A percentile compares a stretch with the other conserved stretches of the same genome.
These are phyloP conservation scores for Dryobota labecula DNA, from an alignment of 2,888 invertebrate genomes.

Conservation along the genomic window DNA sequence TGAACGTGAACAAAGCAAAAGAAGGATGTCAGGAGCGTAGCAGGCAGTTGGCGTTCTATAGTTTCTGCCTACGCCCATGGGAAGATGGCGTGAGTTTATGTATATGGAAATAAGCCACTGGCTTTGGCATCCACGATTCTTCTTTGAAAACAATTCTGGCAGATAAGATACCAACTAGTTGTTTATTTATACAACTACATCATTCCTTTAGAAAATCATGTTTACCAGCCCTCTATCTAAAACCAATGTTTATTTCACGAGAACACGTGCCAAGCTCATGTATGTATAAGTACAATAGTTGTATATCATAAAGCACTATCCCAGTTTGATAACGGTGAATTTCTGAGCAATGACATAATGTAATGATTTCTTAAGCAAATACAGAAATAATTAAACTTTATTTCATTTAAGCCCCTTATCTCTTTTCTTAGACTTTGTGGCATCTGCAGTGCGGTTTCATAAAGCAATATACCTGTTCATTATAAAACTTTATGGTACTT, in stretches of 20 bases:
- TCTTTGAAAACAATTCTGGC: neutral
- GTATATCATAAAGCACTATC: conserved; percentile 29
- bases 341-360: conserved; percentile 48
- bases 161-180: conserved; percentile 7
- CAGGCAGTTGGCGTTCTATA: no score
- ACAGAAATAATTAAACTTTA: conserved; percentile 11
- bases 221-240: conserved; percentile 32
- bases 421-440: conserved; percentile 49
- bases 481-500: conserved; percentile 22
- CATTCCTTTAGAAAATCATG: conserved; percentile 22
- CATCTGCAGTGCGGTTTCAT: conserved; percentile 56
- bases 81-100: no score
- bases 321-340: conserved; percentile 35
- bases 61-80: no score
- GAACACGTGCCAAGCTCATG: conserved; percentile 49
- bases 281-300: conserved; percentile 10
- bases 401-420: conserved; percentile 39
- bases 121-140: neutral
- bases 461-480: conserved; percentile 15
- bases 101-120: neutral
- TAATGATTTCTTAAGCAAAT: conserved; percentile 41
- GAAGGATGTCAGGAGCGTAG: no score
- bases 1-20: no score
- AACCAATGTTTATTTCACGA: conserved; percentile 21
- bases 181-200: conserved; percentile 14